These are phyloP conservation scores for Lottia scabra DNA, from an alignment of 2,888 invertebrate genomes.

Conservation along the genomic window DNA sequence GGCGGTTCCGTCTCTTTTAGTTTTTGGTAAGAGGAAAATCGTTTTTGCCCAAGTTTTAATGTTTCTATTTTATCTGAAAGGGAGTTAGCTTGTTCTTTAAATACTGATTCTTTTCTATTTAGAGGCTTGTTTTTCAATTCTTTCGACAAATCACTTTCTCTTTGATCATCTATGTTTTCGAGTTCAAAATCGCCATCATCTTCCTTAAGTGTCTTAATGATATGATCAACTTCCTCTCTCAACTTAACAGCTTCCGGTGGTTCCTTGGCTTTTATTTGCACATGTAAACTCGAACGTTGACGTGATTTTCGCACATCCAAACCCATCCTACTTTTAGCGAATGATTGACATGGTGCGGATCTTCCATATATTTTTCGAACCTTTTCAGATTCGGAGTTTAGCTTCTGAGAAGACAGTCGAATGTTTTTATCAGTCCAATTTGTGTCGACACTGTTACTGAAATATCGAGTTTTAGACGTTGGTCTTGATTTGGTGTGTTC, in stretches of 20 bases:
- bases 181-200: slow-evolving; percentile 46
- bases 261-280: slow-evolving; percentile 50
- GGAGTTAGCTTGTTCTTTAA: neutral
- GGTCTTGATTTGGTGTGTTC: neutral
- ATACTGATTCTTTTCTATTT: neutral
- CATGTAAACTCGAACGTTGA: slow-evolving; percentile 49
- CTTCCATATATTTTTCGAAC: slow-evolving; percentile 48
- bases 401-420: slow-evolving; percentile 33
- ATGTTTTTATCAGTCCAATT: slow-evolving; percentile 46
- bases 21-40: slow-evolving; percentile 43
- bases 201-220: slow-evolving; percentile 50
- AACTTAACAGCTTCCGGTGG: slow-evolving; percentile 54
- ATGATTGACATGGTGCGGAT: slow-evolving; percentile 52
- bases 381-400: slow-evolving; percentile 58
- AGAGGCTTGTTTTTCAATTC: neutral
- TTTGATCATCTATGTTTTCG: neutral
- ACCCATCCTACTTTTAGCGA: slow-evolving; percentile 32
- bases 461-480: neutral
- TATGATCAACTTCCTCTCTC: slow-evolving; percentile 54
- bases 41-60: neutral
- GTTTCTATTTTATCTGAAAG: slow-evolving; percentile 1
- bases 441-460: slow-evolving; percentile 42
- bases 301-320: slow-evolving; percentile 40
- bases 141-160: neutral
- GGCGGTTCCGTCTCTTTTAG: slow-evolving; percentile 45